Evolutionary conservation across 2,888 invertebrate species (phyloP), one percentile per base, ranked within the genome.

Genomic region (Cephus rjabovi): DNA sequence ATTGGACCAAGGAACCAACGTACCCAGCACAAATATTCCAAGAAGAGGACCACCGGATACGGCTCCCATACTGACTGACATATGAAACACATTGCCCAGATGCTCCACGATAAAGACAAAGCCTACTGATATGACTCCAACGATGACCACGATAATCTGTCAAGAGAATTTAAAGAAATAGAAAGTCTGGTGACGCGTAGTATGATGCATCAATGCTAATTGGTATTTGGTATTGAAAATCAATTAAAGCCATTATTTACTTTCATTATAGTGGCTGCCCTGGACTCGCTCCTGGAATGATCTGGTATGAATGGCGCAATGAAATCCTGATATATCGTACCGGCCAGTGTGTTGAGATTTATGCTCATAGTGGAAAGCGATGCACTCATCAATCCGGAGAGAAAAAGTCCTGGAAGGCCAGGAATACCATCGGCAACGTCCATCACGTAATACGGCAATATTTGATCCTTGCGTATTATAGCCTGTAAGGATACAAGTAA

Each of bases 371-470:
- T 94, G 74, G 95, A 94, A 35, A 96, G 93, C 0, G 95, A 95
- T 0, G 96, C 95, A 86, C 95, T 95, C 83, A 96, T 95, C 71
- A 96, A 93, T 34, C 96, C 95, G 35, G 96, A 95, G 6, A 96
- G 93, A 85, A 96, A 96, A 71, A 96, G 92, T 4, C 96, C 96
- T 35, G 96, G 94, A 75, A 96, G 92, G 0, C 96, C 96, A 30
- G 95, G 95, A 86, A 95, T 93, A 88, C 93, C 92, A 3, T 92
- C 92, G 0, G 95, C 93, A 23, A 95, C 92, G 84, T 95, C 95
- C 93, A 96, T 95, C 9, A 96, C 93, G 86, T 95, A 96, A 85
- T 94, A 94, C 0, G 96, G 96, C 4, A 96, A 92, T 30, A 95
- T 90, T 93, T 95, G 93, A 78, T 93, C 90, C 11, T 85, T 83